Conservation (phyloP, 2,797 vertebrate genomes). For the Micrastur ruficollis region DNA sequence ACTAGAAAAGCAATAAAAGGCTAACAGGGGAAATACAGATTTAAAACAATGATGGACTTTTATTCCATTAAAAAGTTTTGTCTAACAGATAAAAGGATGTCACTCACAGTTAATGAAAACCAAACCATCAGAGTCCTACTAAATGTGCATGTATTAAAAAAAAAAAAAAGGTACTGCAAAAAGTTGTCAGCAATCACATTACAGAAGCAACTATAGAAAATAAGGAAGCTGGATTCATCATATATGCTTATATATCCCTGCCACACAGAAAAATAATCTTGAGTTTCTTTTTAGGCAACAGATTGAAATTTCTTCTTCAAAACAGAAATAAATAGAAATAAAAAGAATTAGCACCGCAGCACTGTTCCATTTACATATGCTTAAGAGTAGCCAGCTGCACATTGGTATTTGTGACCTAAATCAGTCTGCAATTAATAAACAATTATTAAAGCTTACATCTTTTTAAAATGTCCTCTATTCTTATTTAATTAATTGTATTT, state of each 20-base stretch:
- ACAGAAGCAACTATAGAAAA: background rate
- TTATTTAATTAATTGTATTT: background rate
- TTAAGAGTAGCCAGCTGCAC: background rate
- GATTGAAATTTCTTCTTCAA: background rate
- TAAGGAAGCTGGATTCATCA: background rate
- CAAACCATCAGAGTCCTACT: background rate
- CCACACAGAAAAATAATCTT: background rate
- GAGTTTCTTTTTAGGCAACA: background rate
- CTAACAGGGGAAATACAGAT: background rate
- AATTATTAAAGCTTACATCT: background rate
- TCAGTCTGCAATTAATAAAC: background rate
- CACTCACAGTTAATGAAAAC: background rate
- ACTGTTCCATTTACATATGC: background rate
- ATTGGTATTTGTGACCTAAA: background rate
- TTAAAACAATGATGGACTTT: background rate
- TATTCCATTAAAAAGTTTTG: background rate
- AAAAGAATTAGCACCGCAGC: background rate
- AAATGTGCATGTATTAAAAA: background rate
- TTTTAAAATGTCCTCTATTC: background rate
- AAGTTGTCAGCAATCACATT: background rate
- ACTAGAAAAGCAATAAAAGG: background rate
- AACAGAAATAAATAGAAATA: background rate
- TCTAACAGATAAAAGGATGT: background rate
- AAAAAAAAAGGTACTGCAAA: background rate
- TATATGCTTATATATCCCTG: background rate